These are phyloP conservation scores for Polydrusus pterygomalis DNA, from an alignment of 2,888 invertebrate species.

Conservation along the genomic window DNA sequence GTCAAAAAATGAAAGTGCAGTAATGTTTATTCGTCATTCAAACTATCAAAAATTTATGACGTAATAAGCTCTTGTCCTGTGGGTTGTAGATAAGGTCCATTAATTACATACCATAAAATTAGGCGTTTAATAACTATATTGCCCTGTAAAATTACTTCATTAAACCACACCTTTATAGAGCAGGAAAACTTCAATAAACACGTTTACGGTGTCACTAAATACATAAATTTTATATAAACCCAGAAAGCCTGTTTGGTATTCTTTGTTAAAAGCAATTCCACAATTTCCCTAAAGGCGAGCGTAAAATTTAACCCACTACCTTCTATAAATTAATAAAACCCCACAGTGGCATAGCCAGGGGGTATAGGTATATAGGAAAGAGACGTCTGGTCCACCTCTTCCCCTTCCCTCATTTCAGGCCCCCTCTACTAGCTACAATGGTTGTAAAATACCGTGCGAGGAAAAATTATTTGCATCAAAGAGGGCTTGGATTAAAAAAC, in stretches of 20 bases:
- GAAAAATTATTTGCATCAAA: too few species aligned
- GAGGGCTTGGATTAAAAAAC: too few species aligned
- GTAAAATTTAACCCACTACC: slow-evolving; percentile 17
- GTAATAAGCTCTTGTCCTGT: background rate
- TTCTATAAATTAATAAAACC: slow-evolving; percentile 38
- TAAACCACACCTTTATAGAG: background rate
- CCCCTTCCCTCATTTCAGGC: too few species aligned
- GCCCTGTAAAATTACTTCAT: background rate
- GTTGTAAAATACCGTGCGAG: too few species aligned
- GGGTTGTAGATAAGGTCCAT: background rate
- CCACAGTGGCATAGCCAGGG: too few species aligned
- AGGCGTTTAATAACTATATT: background rate
- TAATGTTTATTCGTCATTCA: too few species aligned
- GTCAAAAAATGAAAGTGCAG: too few species aligned
- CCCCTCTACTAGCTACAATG: too few species aligned
- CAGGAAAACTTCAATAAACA: background rate
- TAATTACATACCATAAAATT: background rate
- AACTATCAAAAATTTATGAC: too few species aligned
- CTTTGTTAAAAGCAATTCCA: slow-evolving; percentile 17
- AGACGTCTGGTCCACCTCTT: too few species aligned
- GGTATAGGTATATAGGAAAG: too few species aligned
- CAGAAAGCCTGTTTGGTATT: background rate
- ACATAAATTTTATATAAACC: background rate
- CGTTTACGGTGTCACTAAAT: background rate
- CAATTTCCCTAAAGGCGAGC: slow-evolving; percentile 25